A percentile compares a stretch with the other conserved stretches of the same genome.
phyloP scores from a whole-genome alignment of 1,140 invertebrate genomes.

The Sycophaga agraensis region DNA sequence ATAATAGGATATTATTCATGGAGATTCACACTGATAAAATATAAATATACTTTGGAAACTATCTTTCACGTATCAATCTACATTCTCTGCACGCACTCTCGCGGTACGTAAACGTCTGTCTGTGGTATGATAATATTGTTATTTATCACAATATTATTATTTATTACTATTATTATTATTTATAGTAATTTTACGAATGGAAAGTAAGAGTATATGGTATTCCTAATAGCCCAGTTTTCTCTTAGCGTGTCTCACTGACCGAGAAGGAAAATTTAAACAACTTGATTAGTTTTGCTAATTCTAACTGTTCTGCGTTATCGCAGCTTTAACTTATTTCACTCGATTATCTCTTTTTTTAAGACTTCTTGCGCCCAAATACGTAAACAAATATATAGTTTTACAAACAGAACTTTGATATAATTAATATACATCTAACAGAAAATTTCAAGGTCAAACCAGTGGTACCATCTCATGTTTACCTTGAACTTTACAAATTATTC shows the following conservation, averaged over 20 bases:
- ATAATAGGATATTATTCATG: slow-evolving; percentile 23
- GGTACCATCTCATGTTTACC: no score
- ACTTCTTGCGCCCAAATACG: no score
- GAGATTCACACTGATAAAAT: slow-evolving; percentile 20
- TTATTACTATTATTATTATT: no score
- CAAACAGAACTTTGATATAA: no score
- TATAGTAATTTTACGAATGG: slow-evolving; percentile 3
- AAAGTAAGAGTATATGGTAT: slow-evolving; percentile 22
- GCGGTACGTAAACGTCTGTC: neutral
- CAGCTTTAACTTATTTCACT: slow-evolving; percentile 9
- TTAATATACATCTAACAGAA: no score
- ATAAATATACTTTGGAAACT: slow-evolving; percentile 4
- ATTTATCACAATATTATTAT: slow-evolving; percentile 12
- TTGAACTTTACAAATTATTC: no score
- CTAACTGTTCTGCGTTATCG: slow-evolving; percentile 21
- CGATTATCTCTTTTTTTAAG: neutral
- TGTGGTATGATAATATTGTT: slow-evolving; percentile 14
- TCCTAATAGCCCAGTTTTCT: slow-evolving; percentile 10
- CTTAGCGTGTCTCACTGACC: neutral
- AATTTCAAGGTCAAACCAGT: no score
- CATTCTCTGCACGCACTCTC: slow-evolving; percentile 26
- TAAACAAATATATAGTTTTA: no score
- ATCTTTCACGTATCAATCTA: slow-evolving; percentile 27
- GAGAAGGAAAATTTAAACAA: neutral
- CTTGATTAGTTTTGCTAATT: slow-evolving; percentile 15